Percentiles rank a stretch among this genome's conserved stretches.
Evolutionary conservation across 2,888 invertebrate species (phyloP).

Genomic region (Drosophila kanekoi): DNA sequence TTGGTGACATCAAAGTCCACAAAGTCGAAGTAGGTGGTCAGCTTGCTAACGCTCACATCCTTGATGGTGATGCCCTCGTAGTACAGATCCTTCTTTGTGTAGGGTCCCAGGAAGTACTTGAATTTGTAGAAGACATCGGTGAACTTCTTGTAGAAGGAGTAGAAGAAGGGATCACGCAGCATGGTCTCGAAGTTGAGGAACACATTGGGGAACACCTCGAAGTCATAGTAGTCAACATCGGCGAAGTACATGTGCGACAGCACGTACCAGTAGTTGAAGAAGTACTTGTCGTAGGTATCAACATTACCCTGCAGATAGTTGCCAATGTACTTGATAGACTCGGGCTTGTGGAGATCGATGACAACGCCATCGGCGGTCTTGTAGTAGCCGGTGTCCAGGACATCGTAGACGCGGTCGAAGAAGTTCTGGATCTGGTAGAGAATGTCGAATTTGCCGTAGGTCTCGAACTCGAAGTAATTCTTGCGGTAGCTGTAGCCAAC

Average conservation of each 20-base stretch:
- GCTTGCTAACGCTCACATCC: conserved; percentile 87
- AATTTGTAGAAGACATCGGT: conserved; percentile 87
- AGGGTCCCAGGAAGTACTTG: conserved; percentile 87
- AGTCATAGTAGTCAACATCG: conserved; percentile 67
- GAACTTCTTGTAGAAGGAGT: conserved; percentile 88
- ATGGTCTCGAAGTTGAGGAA: conserved; percentile 88
- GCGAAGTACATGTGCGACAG: conserved; percentile 78
- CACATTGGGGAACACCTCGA: conserved; percentile 85
- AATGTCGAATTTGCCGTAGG: conserved; percentile 76
- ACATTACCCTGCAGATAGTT: conserved; percentile 88
- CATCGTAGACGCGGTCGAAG: conserved; percentile 86
- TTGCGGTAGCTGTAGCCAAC: conserved; percentile 87
- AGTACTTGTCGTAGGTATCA: conserved; percentile 75
- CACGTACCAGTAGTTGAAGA: conserved; percentile 78
- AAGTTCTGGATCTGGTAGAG: conserved; percentile 72
- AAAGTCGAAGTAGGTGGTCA: conserved; percentile 90
- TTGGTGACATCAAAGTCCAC: conserved; percentile 89
- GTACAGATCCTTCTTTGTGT: conserved; percentile 87
- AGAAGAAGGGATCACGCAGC: conserved; percentile 91
- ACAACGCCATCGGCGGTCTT: conserved; percentile 86
- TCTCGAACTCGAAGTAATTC: conserved; percentile 82
- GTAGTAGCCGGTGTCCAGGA: conserved; percentile 86
- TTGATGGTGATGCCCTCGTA: conserved; percentile 88
- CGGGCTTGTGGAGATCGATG: conserved; percentile 87
- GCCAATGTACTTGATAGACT: conserved; percentile 88